Conservation (phyloP, 1,140 invertebrate genomes). For the Papilio polytes region DNA sequence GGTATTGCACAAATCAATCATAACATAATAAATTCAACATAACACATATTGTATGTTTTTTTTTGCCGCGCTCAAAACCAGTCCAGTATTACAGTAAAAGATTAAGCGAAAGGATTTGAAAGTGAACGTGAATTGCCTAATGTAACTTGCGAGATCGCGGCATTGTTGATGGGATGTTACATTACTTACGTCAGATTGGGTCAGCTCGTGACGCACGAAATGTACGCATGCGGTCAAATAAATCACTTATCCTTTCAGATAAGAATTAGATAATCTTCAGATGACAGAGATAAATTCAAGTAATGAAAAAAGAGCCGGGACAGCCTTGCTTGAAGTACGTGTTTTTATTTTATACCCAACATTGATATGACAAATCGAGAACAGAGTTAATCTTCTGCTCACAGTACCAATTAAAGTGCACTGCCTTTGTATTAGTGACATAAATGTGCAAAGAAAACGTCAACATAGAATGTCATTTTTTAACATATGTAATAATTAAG, state of each 20-base stretch:
- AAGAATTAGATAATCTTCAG: neutral
- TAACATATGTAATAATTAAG: neutral
- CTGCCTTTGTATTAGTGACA: neutral
- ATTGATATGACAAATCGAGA: no score
- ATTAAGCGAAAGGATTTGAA: slow-evolving; percentile 69
- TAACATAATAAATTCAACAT: neutral
- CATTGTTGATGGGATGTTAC: slow-evolving; percentile 51
- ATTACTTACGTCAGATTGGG: slow-evolving; percentile 38
- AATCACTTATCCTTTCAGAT: neutral
- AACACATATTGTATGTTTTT: neutral
- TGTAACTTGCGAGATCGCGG: slow-evolving; percentile 54
- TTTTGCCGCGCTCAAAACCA: slow-evolving; percentile 36
- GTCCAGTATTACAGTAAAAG: slow-evolving; percentile 30
- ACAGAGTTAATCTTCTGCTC: no score
- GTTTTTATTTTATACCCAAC: no score
- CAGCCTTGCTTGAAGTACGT: no score
- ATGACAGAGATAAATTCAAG: neutral
- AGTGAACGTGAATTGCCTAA: slow-evolving; percentile 64
- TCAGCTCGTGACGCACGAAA: slow-evolving; percentile 39
- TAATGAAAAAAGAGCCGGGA: no score
- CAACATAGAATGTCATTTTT: neutral
- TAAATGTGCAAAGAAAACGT: neutral
- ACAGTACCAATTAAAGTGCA: no score
- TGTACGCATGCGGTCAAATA: neutral
- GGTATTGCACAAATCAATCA: neutral